Evolutionary conservation across 2,888 invertebrate genomes (phyloP), one percentile per base, ranked within the genome.

Genomic region (Caenorhabditis drosophilae): DNA sequence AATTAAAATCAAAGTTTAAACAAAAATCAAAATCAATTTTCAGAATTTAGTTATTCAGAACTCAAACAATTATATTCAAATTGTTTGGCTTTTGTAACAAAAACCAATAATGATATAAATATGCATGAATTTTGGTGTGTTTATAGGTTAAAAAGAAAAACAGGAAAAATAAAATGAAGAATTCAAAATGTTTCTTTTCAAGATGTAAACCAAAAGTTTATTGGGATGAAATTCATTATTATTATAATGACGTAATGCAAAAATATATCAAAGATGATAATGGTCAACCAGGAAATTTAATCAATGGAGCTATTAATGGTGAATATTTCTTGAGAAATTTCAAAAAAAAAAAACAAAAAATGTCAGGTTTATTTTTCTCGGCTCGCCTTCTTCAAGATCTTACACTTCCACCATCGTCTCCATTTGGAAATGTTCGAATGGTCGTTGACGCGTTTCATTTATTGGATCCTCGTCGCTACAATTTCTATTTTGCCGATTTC

Each of bases 401-500:
- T 1, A 41, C 44, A 0, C 49, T 76, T 26, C 84, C 83, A 1
- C 63, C 52, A 11, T 47, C 18, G 6, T 81, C 81, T 15, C 81
- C 81, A 4, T 83, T 82, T 57, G 83, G 83, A 36, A 73, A 80
- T 44, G 69, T 75, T 20, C 72, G 81, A 18, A 75, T 81, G 74
- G 36, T 67, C 4, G 49, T 83, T 20, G 59, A 70, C 11, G 66
- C 66, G 1, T 20, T 48, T 3, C 9, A 23, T 6, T 31, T 72
- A n/a, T 46, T 72, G 22, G 36, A 69, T 38, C 72, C 72, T 1
- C 36, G 46, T 3, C 23, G 35, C n/a, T 56, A 64, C 42, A 67
- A 74, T 22, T 55, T 83, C 48, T 84, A 84, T 55, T 84, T 84
- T 56, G 75, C 81, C n/a, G 84, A 84, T 59, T 84, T 84, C 70